These are phyloP conservation scores for Pyralis farinalis DNA, from an alignment of 2,888 invertebrate genomes.

Conservation along the genomic window DNA sequence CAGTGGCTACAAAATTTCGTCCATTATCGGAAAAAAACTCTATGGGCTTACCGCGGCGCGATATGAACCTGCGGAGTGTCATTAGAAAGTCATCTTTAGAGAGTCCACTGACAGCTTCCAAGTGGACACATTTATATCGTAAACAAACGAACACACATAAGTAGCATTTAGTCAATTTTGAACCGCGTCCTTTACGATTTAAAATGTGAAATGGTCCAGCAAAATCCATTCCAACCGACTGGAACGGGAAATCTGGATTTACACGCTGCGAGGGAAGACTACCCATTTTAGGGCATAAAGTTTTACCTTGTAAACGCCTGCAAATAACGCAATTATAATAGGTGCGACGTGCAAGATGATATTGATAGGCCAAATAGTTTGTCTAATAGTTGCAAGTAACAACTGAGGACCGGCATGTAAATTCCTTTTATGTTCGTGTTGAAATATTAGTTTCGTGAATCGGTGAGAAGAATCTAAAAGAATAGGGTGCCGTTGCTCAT, in stretches of 20 bases:
- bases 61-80: constrained; percentile 25
- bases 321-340: background rate
- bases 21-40: constrained; percentile 32
- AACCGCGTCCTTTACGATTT: constrained; percentile 16
- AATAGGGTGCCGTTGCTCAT: constrained; percentile 17
- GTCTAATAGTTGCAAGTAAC: constrained; percentile 17
- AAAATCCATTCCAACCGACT: constrained; percentile 10
- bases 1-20: constrained; percentile 25
- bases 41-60: constrained; percentile 27
- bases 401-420: constrained; percentile 26
- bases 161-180: constrained; percentile 17
- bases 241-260: constrained; percentile 14
- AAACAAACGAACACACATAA: constrained; percentile 23
- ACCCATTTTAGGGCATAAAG: constrained; percentile 6
- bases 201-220: constrained; percentile 7
- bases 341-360: constrained; percentile 2
- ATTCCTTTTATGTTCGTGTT: constrained; percentile 13
- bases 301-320: background rate
- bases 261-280: background rate
- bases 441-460: constrained; percentile 19
- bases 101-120: constrained; percentile 25
- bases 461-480: constrained; percentile 16
- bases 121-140: constrained; percentile 23
- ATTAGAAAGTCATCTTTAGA: constrained; percentile 27
- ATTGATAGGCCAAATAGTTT: constrained; percentile 22